Conservation (phyloP, 2,797 vertebrate species). For the Diceros bicornis region DNA sequence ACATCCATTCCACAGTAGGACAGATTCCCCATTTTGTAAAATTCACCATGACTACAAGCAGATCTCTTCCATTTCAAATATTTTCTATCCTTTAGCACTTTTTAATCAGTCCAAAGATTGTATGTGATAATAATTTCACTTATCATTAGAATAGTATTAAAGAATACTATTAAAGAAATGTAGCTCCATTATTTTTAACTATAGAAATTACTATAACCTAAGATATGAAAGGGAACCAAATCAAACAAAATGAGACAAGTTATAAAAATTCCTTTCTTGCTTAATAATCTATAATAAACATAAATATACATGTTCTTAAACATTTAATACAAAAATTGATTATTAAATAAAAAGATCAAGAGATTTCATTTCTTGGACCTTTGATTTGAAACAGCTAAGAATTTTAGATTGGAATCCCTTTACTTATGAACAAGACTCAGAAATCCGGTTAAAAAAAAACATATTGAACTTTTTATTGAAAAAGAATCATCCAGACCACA, state of each 20-base stretch:
- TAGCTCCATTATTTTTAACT: constrained; percentile 57
- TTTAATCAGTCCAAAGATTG: not conserved
- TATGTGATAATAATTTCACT: not conserved
- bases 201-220: constrained; percentile 65
- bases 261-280: constrained; percentile 51
- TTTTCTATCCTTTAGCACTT: not conserved
- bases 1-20: not conserved
- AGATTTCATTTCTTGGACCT: not conserved
- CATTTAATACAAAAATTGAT: constrained; percentile 61
- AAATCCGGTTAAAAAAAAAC: constrained; percentile 7
- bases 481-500: not conserved
- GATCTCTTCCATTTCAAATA: not conserved
- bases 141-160: constrained; percentile 49
- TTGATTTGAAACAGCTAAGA: constrained; percentile 53
- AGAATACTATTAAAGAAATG: constrained; percentile 52
- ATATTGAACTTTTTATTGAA: constrained; percentile 30
- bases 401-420: constrained; percentile 31
- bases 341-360: constrained; percentile 49
- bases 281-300: constrained; percentile 39
- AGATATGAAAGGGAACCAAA: constrained; percentile 46
- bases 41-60: not conserved
- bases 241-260: constrained; percentile 45
- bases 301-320: constrained; percentile 47
- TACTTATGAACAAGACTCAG: not conserved
- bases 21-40: not conserved